Conservation (phyloP, 2,888 invertebrate species). For the Hypolimnas misippus region DNA sequence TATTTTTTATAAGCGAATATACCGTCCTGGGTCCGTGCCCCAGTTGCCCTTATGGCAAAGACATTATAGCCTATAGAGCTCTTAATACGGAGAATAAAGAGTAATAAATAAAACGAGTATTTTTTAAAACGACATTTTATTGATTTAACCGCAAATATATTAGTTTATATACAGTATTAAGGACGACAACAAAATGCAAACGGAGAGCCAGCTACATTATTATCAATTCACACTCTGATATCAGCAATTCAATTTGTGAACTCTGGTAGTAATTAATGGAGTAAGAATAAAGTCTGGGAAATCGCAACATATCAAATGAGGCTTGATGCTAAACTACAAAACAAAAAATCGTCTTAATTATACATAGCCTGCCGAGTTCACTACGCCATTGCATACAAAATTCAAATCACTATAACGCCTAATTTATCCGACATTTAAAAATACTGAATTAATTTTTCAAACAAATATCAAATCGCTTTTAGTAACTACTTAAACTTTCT, state of each 20-base stretch:
- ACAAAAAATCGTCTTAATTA: constrained; percentile 44
- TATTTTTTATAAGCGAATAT: no score
- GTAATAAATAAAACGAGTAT: constrained; percentile 37
- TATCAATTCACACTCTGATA: constrained; percentile 50
- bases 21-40: no score
- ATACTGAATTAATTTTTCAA: constrained; percentile 75
- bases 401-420: constrained; percentile 64
- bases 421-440: constrained; percentile 68
- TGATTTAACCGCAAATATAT: constrained; percentile 83
- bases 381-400: constrained; percentile 70
- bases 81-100: no score
- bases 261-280: constrained; percentile 42
- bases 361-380: constrained; percentile 57
- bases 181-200: constrained; percentile 81
- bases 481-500: constrained; percentile 64
- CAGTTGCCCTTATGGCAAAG: no score
- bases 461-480: constrained; percentile 68
- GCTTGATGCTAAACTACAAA: constrained; percentile 43
- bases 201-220: constrained; percentile 61
- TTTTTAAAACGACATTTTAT: constrained; percentile 82
- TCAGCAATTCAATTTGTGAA: constrained; percentile 49
- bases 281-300: constrained; percentile 40
- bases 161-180: constrained; percentile 81
- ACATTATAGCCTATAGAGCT: no score
- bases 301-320: constrained; percentile 10